These are phyloP conservation scores for Sebastes oblongus DNA, from an alignment of 2,797 vertebrate genomes.

Conservation along the genomic window DNA sequence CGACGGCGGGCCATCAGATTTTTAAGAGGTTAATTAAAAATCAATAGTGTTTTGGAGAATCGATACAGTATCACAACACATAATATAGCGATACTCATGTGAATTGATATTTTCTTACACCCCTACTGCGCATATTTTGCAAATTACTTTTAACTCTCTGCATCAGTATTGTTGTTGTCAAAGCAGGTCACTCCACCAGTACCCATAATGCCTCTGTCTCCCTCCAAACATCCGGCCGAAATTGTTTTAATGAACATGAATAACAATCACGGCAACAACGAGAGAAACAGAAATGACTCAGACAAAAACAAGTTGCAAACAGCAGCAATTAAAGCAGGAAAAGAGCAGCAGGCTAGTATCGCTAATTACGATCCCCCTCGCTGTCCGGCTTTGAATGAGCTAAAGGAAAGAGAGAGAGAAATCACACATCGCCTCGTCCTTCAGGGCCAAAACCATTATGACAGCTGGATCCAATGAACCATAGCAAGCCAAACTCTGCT, in stretches of 20 bases:
- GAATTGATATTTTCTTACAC: too few species aligned
- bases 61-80: too few species aligned
- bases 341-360: not conserved
- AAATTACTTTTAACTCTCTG: not conserved
- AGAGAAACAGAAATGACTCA: not conserved
- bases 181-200: not conserved
- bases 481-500: not conserved
- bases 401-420: not conserved
- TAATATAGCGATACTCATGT: too few species aligned
- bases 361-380: slow-evolving; percentile 5
- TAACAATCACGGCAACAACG: not conserved
- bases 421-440: not conserved
- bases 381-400: not conserved
- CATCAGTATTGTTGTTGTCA: not conserved
- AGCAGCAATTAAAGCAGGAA: slow-evolving; percentile 19
- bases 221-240: not conserved
- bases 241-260: slow-evolving; percentile 14
- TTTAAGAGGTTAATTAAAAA: too few species aligned
- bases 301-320: not conserved
- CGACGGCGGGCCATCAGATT: too few species aligned
- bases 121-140: not conserved
- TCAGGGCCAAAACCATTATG: slow-evolving; percentile 35
- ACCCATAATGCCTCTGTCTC: slow-evolving; percentile 14
- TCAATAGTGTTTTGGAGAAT: too few species aligned
- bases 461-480: slow-evolving; percentile 33